Base-by-base conservation (phyloP, 2,797 vertebrate species). In the Fistularia tabacaria region DNA sequence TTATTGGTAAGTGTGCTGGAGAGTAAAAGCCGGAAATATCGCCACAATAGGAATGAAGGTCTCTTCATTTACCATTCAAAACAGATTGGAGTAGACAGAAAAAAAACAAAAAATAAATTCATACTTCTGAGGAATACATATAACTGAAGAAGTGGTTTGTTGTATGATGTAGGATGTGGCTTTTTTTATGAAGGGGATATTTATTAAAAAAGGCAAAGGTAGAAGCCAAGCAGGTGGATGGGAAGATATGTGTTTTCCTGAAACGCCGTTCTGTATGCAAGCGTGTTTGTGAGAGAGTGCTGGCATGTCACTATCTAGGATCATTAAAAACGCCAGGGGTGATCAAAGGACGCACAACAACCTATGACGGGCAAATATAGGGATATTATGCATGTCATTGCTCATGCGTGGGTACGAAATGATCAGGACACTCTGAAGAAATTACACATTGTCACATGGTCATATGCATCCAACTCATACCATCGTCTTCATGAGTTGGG, bases 51-150 rank as follows among this genome's bases (percentile, higher is more conserved):
- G 58, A 36, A 51, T 52, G 11, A 57, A 73, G 76, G 86, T 79
- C 83, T 83, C 5, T 25, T 25, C 25, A 25, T 87, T 84, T 81
- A 60, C 80, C 77, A 73, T 79, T 81, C 74, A 76, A 75, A 88
- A 86, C 80, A 85, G 86, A 85, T 85, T 71, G 58, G 80, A 84
- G 71, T 59, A 25, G 25, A 25, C 25, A 25, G 25, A 25, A 25
- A 25, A 25, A 25, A 25, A 25, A 25, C 25, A 25, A 25, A 38
- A 81, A 72, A 90, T 87, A 84, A 87, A 89, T 88, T 77, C 81
- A 71, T 77, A 87, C 82, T 83, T 84, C 85, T 88, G 84, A 86
- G 87, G 89, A 89, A 90, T 89, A 88, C 78, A 65, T 86, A 84
- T 85, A 89, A 89, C 79, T 80, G 84, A 81, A 85, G 81, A 25